Evolutionary conservation across 2,113 vertebrate species (phyloP), one percentile per base, ranked within the genome.

Genomic region (Podiceps cristatus): DNA sequence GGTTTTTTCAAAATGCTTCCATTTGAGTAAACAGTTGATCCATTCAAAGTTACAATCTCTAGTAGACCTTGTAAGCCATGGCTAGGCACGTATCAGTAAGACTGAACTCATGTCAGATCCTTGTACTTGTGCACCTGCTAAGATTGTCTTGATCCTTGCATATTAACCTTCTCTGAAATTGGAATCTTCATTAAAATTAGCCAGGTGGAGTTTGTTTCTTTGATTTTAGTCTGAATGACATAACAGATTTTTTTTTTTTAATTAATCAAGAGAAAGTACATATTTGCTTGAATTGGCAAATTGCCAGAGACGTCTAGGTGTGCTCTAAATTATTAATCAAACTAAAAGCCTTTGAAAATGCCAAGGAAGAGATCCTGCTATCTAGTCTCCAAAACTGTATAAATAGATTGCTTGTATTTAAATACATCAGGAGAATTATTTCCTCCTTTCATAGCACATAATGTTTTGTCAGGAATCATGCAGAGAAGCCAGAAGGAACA

Each of bases 401-500:
- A 56, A 93, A 62, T 56, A 35, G 45, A 50, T 72, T 74, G 42
- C 29, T 93, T 78, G 14, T 78, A 40, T 87, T 94, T 78, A 93
- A 94, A 52, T 72, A 77, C 14, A 67, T 81, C 23, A 89, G 59
- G 42, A 67, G 44, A 72, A 58, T 74, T 52, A 24, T 44, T 93
- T 95, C 68, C 47, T 92, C 28, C 76, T 91, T 96, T 56, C 73
- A 17, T 35, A 56, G 73, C 63, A 71, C n/a, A 55, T 85, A 86
- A 55, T 59, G 37, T 90, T 93, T 82, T 94, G 60, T 96, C 80
- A 89, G 58, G 53, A 27, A 76, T 69, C 4, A 3, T 71, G 75
- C 59, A 76, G 79, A 63, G 96, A 77, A 80, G 77, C 84, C 89
- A 96, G 89, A 95, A 96, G 73, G 82, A 91, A 59, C 8, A 2